Evolutionary conservation across 2,888 invertebrate species (phyloP).

Genomic region (Epistrophe eligans): DNA sequence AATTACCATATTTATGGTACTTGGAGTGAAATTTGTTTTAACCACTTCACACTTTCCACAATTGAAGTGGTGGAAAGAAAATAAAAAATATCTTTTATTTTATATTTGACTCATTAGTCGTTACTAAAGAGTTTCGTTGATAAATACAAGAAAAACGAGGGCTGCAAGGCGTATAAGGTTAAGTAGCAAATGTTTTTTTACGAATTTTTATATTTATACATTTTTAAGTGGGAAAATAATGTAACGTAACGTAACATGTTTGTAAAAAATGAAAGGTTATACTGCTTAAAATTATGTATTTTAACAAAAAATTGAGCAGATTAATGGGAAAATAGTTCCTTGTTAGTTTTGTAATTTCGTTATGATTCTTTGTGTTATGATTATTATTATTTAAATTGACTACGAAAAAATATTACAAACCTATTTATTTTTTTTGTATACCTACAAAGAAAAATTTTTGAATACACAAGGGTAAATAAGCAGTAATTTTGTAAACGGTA

Average conservation of each 20-base stretch:
- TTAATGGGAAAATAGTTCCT: too few relatives aligned
- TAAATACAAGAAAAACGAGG: conserved; percentile 1
- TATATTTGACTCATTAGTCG: conserved; percentile 21
- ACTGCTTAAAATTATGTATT: not conserved
- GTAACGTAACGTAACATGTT: not conserved
- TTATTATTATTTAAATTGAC: too few relatives aligned
- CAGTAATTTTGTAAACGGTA: too few relatives aligned
- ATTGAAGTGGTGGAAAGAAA: conserved; percentile 38
- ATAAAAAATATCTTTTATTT: conserved; percentile 3
- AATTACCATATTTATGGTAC: conserved; percentile 67
- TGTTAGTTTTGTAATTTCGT: too few relatives aligned
- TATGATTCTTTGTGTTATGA: too few relatives aligned
- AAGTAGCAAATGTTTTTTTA: conserved; percentile 7
- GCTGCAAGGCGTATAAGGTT: conserved; percentile 40
- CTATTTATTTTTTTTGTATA: too few relatives aligned
- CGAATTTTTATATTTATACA: not conserved
- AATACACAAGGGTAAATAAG: too few relatives aligned
- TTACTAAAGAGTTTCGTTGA: conserved; percentile 28
- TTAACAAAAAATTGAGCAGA: too few relatives aligned
- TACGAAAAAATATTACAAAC: too few relatives aligned
- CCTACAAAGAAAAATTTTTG: too few relatives aligned
- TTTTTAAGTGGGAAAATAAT: not conserved
- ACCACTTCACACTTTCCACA: conserved; percentile 44
- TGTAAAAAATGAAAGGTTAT: not conserved
- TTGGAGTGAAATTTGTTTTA: conserved; percentile 61